These are phyloP conservation scores for Papilio aristodemus DNA, from an alignment of 1,140 invertebrate species.

Conservation along the genomic window DNA sequence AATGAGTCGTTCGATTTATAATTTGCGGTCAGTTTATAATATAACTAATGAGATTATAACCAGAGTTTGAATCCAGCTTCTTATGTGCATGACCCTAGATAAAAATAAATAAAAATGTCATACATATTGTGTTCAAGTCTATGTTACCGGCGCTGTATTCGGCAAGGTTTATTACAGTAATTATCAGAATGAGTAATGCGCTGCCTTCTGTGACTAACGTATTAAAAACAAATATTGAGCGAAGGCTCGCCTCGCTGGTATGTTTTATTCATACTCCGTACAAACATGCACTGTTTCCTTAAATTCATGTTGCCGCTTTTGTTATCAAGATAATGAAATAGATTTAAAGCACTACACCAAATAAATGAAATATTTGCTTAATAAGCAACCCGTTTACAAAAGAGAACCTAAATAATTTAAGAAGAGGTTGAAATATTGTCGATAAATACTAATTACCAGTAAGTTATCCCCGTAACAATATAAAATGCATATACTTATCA, in stretches of 20 bases:
- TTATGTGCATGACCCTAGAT: too few species aligned
- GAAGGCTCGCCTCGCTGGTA: conserved; percentile 34
- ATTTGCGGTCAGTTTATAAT: too few species aligned
- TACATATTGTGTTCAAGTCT: not conserved
- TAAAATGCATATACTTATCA: too few species aligned
- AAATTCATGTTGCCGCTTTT: conserved; percentile 2
- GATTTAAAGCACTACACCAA: not conserved
- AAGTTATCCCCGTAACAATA: too few species aligned
- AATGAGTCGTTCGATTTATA: too few species aligned
- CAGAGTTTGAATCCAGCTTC: too few species aligned
- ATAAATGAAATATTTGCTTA: too few species aligned
- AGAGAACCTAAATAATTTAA: too few species aligned
- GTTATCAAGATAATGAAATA: conserved; percentile 19
- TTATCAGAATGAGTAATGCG: conserved; percentile 31
- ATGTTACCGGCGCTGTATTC: conserved; percentile 6
- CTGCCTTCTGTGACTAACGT: conserved; percentile 36
- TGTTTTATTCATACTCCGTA: conserved; percentile 15
- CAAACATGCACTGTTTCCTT: conserved; percentile 21
- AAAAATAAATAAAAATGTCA: not conserved
- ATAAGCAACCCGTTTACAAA: too few species aligned
- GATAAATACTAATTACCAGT: too few species aligned
- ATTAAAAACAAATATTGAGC: conserved; percentile 39
- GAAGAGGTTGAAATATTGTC: too few species aligned
- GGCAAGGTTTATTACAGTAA: conserved; percentile 17
- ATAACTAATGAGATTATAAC: too few species aligned